A percentile compares a stretch with the other conserved stretches of the same genome.
Evolutionary conservation across 2,113 vertebrate genomes (phyloP).

Genomic region (Notiomystis cincta): DNA sequence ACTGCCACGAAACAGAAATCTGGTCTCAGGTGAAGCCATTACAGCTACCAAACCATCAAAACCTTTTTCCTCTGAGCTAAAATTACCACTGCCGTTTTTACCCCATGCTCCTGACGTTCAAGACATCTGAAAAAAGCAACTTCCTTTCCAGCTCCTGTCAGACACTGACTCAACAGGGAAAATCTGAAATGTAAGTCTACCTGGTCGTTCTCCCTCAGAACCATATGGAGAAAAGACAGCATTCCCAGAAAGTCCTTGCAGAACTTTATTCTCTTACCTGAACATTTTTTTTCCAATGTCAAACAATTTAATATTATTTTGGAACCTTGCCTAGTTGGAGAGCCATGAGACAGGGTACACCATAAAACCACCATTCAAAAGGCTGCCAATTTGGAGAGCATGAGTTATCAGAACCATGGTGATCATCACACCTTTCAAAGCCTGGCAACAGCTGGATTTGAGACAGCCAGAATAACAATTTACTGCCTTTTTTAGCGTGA

Average conservation of each 20-base stretch:
- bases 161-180: background rate
- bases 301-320: background rate
- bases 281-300: background rate
- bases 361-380: background rate
- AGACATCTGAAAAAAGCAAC: background rate
- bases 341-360: background rate
- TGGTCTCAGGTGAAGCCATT: background rate
- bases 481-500: background rate
- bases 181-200: background rate
- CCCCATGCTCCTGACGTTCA: background rate
- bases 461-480: background rate
- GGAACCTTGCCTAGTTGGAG: background rate
- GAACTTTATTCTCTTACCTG: background rate
- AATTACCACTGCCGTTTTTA: constrained; percentile 1
- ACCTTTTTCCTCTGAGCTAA: background rate
- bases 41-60: background rate
- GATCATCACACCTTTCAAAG: background rate
- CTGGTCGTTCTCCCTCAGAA: background rate
- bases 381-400: background rate
- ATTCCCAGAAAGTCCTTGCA: background rate
- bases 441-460: constrained; percentile 4
- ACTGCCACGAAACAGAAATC: background rate
- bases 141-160: background rate
- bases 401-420: background rate
- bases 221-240: background rate